Percentiles rank a stretch among this genome's conserved stretches.
These are phyloP conservation scores for Struthidea cinerea DNA, from an alignment of 2,113 vertebrate genomes.

Conservation along the genomic window DNA sequence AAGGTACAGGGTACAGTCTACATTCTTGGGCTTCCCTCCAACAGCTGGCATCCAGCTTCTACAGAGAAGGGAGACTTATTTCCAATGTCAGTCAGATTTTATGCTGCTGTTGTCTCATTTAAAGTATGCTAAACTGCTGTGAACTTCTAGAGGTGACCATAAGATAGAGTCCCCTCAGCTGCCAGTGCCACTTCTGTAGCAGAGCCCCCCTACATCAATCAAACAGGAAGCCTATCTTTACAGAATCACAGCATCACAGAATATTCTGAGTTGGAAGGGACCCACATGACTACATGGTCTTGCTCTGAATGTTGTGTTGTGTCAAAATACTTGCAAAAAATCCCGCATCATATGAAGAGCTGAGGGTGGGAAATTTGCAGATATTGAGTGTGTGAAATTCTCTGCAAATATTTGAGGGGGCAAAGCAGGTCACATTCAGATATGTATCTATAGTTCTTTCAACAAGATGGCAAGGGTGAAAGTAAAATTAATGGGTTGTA, in stretches of 20 bases:
- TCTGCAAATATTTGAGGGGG: background rate
- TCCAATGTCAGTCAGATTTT: background rate
- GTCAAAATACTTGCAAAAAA: background rate
- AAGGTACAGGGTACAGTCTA: background rate
- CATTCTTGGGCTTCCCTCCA: background rate
- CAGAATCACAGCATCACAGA: background rate
- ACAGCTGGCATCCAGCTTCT: background rate
- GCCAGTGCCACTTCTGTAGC: background rate
- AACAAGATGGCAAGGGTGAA: background rate
- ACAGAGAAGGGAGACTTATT: background rate
- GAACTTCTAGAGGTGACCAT: background rate
- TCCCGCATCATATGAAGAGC: rapidly evolving
- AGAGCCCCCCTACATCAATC: background rate
- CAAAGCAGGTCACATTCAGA: background rate
- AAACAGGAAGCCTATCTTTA: background rate
- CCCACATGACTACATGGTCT: background rate
- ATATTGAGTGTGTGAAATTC: background rate
- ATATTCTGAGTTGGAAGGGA: background rate
- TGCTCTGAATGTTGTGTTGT: background rate
- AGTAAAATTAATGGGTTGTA: background rate
- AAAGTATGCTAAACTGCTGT: background rate
- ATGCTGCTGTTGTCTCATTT: background rate
- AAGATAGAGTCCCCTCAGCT: background rate
- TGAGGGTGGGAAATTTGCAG: background rate
- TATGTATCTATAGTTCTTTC: background rate